Conservation (phyloP, 2,113 vertebrate species). For the Phoenicopterus ruber region DNA sequence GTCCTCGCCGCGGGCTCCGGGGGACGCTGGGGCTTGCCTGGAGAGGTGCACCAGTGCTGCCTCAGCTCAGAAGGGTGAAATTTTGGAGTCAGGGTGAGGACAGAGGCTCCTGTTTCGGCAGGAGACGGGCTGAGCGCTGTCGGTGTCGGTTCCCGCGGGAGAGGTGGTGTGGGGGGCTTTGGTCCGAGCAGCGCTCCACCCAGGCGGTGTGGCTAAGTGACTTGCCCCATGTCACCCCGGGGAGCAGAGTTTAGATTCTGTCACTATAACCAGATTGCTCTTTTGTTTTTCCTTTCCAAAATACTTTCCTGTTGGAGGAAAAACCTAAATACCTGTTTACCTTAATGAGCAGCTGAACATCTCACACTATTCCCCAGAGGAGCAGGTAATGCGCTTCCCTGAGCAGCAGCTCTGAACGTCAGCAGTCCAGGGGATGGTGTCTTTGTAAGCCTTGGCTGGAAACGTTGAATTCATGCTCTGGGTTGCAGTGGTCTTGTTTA, state of each 20-base stretch:
- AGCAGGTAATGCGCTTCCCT: neutral
- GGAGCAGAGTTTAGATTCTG: neutral
- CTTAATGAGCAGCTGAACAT: neutral
- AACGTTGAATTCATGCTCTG: neutral
- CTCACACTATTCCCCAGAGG: neutral
- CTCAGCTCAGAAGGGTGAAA: fast-evolving
- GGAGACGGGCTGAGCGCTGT: neutral
- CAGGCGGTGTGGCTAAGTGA: neutral
- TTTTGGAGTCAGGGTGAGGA: neutral
- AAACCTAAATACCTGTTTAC: neutral
- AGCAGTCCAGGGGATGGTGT: fast-evolving
- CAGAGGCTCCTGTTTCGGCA: neutral
- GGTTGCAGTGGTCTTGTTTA: neutral
- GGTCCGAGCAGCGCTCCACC: fast-evolving
- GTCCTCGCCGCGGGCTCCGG: fast-evolving
- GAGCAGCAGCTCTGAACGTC: neutral
- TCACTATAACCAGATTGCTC: neutral
- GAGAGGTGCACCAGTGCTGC: neutral
- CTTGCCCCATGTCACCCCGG: neutral
- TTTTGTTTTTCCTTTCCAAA: neutral
- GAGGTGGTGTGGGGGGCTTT: neutral
- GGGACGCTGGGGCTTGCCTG: fast-evolving
- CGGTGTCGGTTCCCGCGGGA: neutral
- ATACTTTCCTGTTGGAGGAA: neutral
- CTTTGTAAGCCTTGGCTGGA: neutral